These are phyloP conservation scores for Trinectes maculatus DNA, from an alignment of 2,113 vertebrate species.

Conservation along the genomic window DNA sequence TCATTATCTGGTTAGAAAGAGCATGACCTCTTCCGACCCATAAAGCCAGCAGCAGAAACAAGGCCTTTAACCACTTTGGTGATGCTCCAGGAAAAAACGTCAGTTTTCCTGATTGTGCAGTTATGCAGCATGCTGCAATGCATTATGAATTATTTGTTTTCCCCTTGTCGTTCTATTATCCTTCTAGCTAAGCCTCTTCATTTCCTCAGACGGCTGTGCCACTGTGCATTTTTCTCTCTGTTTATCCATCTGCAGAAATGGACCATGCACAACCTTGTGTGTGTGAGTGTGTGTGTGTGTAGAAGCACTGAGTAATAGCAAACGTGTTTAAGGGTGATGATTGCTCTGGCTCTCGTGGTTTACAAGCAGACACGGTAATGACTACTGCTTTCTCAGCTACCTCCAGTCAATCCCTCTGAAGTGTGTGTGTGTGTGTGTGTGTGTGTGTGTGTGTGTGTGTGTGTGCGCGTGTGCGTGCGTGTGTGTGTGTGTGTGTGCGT, in stretches of 20 bases:
- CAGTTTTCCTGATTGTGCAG: conserved; percentile 61
- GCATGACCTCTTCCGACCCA: conserved; percentile 8
- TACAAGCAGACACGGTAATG: conserved; percentile 61
- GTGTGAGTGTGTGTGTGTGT: conserved; percentile 10
- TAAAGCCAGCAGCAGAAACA: conserved; percentile 23
- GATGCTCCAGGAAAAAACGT: conserved; percentile 33
- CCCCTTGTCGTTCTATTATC: conserved; percentile 50
- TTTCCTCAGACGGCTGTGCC: conserved; percentile 62
- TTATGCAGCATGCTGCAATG: conserved; percentile 50
- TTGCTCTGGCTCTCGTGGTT: conserved; percentile 62
- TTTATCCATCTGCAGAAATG: conserved; percentile 71
- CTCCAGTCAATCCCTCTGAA: conserved; percentile 47
- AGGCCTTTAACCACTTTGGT: conserved; percentile 42
- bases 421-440: conserved; percentile 23
- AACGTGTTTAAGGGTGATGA: conserved; percentile 64
- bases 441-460: conserved; percentile 1
- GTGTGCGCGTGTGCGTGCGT: conserved; percentile 12
- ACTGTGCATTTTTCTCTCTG: conserved; percentile 58
- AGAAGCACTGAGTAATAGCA: conserved; percentile 52
- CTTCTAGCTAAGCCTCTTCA: conserved; percentile 62
- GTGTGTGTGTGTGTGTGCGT: conserved; percentile 11
- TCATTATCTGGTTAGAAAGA: conserved; percentile 26
- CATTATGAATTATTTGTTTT: conserved; percentile 70
- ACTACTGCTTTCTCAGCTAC: conserved; percentile 57
- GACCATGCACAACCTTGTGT: conserved; percentile 24